Conservation (phyloP, 2,888 invertebrate genomes). For the Hydrotaea diabolus region DNA sequence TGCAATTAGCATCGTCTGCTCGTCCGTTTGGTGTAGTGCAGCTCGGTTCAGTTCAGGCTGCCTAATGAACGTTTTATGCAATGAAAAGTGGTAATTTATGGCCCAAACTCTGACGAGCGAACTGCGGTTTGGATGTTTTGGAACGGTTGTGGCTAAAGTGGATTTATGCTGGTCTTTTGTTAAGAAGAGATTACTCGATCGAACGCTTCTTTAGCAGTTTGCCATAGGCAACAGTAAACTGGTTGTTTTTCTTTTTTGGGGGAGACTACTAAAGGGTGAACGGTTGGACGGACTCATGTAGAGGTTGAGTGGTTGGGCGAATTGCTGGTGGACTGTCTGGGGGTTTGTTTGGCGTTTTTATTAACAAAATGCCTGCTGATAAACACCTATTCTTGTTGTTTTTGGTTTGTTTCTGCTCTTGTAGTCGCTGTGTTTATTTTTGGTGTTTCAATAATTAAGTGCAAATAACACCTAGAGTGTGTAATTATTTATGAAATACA, state of each 20-base stretch:
- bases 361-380: slow-evolving; percentile 5
- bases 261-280: not conserved
- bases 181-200: slow-evolving; percentile 27
- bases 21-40: no score
- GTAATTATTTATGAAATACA: slow-evolving; percentile 41
- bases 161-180: slow-evolving; percentile 32
- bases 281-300: not conserved
- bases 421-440: slow-evolving; percentile 11
- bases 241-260: not conserved
- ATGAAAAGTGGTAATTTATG: slow-evolving; percentile 59
- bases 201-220: not conserved
- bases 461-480: slow-evolving; percentile 14
- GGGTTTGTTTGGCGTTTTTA: not conserved
- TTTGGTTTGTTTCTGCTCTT: not conserved
- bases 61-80: slow-evolving; percentile 51
- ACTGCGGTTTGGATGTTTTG: not conserved
- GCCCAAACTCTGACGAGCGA: slow-evolving; percentile 23
- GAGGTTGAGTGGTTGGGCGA: not conserved
- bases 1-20: slow-evolving; percentile 14
- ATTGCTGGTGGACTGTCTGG: not conserved
- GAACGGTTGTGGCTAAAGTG: not conserved
- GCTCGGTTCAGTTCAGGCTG: slow-evolving; percentile 25
- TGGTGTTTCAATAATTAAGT: slow-evolving; percentile 6
- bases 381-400: slow-evolving; percentile 16
- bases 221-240: not conserved